Conservation (phyloP, 2,797 vertebrate genomes). For the Enteromius treurensis region DNA sequence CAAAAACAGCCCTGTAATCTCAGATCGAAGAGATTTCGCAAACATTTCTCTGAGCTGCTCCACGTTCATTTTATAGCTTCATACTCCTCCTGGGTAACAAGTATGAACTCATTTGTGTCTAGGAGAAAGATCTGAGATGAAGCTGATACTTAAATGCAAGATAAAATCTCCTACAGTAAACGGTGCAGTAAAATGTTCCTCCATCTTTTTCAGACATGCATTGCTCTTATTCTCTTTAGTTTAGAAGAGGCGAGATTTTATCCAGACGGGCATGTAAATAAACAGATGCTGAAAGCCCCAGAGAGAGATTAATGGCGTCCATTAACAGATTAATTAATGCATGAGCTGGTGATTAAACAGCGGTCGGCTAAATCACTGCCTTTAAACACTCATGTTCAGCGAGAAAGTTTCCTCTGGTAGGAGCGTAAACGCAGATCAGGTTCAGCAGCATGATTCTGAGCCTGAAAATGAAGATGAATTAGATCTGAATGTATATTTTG, state of each 20-base stretch:
- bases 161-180: background rate
- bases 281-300: conserved; percentile 48
- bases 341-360: conserved; percentile 47
- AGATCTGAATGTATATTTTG: background rate
- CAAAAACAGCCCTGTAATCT: background rate
- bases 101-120: background rate
- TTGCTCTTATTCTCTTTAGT: background rate
- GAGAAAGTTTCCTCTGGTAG: background rate
- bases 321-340: conserved; percentile 61
- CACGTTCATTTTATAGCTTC: background rate
- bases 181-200: background rate
- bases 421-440: background rate
- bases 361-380: conserved; percentile 9
- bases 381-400: conserved; percentile 8
- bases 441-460: background rate
- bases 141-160: background rate
- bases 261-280: conserved; percentile 43
- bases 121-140: background rate
- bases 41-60: background rate
- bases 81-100: background rate
- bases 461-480: conserved; percentile 8
- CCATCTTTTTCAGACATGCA: background rate
- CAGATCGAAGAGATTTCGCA: background rate
- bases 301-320: conserved; percentile 51
- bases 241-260: conserved; percentile 13